These are phyloP conservation scores for Catotricha subobsoleta DNA, from an alignment of 2,888 invertebrate species.

Conservation along the genomic window DNA sequence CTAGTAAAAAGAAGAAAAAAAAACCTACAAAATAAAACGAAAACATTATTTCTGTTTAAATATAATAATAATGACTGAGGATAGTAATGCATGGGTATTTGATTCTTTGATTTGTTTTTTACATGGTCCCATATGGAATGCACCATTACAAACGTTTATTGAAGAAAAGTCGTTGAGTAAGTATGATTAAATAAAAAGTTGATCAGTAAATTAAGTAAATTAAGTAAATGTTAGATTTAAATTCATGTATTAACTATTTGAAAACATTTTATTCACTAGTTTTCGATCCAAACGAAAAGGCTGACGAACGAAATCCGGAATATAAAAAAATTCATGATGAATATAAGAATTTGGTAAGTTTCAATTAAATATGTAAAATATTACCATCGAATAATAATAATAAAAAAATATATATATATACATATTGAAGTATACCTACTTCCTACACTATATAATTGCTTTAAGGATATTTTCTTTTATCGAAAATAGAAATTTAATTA, in stretches of 20 bases:
- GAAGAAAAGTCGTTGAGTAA: slow-evolving; percentile 84
- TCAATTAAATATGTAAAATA: not conserved
- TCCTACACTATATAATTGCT: too few relatives aligned
- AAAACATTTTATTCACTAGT: slow-evolving; percentile 40
- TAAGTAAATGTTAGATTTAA: not conserved
- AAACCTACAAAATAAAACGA: too few relatives aligned
- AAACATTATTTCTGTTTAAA: too few relatives aligned
- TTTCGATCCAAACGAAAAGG: slow-evolving; percentile 58
- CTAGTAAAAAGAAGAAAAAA: too few relatives aligned
- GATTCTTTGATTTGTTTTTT: slow-evolving; percentile 81
- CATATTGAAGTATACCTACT: too few relatives aligned
- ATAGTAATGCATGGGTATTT: slow-evolving; percentile 66
- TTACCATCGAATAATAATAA: not conserved
- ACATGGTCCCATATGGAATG: slow-evolving; percentile 84
- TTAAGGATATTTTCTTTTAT: too few relatives aligned
- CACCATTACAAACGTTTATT: slow-evolving; percentile 76
- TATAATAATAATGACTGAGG: slow-evolving; percentile 31
- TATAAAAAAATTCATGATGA: slow-evolving; percentile 65
- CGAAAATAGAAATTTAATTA: too few relatives aligned
- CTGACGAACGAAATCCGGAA: slow-evolving; percentile 47
- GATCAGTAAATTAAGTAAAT: not conserved
- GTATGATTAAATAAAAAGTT: slow-evolving; percentile 15
- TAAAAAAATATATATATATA: too few relatives aligned
- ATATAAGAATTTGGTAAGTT: slow-evolving; percentile 64
- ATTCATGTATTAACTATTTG: too few relatives aligned